Evolutionary conservation across 2,888 invertebrate species (phyloP).

Genomic region (Papilio gigon): DNA sequence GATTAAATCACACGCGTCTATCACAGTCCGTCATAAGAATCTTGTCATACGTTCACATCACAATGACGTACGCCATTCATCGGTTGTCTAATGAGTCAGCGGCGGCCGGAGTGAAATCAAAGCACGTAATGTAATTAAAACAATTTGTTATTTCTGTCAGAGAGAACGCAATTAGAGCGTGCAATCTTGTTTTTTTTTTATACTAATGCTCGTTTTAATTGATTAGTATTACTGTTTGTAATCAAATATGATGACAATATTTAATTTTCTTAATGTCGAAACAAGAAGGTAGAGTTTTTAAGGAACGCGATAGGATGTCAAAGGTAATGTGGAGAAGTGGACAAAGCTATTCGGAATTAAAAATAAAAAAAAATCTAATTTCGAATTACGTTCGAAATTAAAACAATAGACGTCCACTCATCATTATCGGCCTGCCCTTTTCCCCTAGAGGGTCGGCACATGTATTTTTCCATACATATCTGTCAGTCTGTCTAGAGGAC

Average conservation of each 20-base stretch:
- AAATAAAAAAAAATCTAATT: too few species aligned
- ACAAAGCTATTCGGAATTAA: too few species aligned
- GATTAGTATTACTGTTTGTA: neutral
- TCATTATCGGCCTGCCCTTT: too few species aligned
- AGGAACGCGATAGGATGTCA: too few species aligned
- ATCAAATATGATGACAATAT: neutral
- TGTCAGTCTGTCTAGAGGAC: too few species aligned
- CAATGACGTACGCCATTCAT: constrained; percentile 23
- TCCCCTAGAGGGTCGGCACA: too few species aligned
- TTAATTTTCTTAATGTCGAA: neutral
- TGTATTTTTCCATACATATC: too few species aligned
- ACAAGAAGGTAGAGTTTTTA: too few species aligned
- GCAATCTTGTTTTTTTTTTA: constrained; percentile 18
- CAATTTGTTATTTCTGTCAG: constrained; percentile 34
- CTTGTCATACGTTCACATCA: constrained; percentile 1
- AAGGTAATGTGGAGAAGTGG: too few species aligned
- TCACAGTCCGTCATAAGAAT: constrained; percentile 2
- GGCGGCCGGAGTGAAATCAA: constrained; percentile 27
- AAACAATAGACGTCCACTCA: too few species aligned
- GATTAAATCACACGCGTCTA: neutral
- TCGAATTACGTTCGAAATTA: too few species aligned
- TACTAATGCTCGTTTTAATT: constrained; percentile 10
- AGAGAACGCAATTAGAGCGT: constrained; percentile 30
- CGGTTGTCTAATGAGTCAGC: constrained; percentile 21
- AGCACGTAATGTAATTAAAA: constrained; percentile 34